A percentile compares a stretch with the other conserved stretches of the same genome.
Evolutionary conservation across 2,888 invertebrate genomes (phyloP).

Genomic region (Cantharis lateralis): DNA sequence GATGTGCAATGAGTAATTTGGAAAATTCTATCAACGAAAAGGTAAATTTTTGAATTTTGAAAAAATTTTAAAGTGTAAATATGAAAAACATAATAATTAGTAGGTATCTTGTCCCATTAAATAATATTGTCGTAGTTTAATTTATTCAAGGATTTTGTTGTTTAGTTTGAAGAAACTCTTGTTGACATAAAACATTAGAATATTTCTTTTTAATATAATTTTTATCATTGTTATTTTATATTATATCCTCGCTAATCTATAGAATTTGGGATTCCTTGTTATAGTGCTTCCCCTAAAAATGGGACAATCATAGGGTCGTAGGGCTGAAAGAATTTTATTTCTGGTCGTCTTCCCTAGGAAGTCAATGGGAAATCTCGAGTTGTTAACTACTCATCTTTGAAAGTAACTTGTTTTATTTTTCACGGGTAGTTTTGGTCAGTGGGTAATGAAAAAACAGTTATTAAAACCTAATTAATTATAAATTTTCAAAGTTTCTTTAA

Average conservation of each 20-base stretch:
- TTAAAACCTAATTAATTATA: background rate
- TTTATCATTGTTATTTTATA: too few relatives aligned
- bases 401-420: background rate
- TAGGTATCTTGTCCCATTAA: background rate
- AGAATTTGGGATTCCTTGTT: too few relatives aligned
- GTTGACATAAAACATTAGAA: background rate
- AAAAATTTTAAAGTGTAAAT: background rate
- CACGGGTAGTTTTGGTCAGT: background rate
- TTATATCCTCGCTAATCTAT: too few relatives aligned
- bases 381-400: background rate
- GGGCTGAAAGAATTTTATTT: too few relatives aligned
- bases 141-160: background rate
- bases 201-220: background rate
- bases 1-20: background rate
- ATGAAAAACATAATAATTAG: background rate
- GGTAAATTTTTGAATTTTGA: background rate
- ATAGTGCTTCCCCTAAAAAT: too few relatives aligned
- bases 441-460: background rate
- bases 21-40: background rate
- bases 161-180: background rate
- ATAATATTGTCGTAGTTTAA: background rate
- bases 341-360: too few relatives aligned
- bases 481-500: background rate
- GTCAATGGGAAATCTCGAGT: too few relatives aligned
- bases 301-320: too few relatives aligned